Evolutionary conservation across 2,797 vertebrate genomes (phyloP), one percentile per base, ranked within the genome.

Genomic region (Sebastes steindachneri): DNA sequence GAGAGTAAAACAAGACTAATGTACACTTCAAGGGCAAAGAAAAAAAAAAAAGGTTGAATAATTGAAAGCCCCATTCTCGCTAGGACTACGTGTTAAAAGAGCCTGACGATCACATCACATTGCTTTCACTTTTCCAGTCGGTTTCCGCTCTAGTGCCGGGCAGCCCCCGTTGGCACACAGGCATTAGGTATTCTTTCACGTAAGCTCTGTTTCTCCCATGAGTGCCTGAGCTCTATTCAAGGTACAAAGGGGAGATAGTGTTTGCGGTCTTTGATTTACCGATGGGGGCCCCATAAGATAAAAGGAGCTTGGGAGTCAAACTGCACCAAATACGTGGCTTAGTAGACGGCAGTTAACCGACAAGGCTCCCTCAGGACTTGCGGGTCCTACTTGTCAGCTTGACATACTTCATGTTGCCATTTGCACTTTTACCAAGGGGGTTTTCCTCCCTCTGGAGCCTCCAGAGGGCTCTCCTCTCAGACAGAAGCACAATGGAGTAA

Each of bases 201-300:
- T 91, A 86, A 87, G 83, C 82, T 65, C 80, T 57, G 72, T 82
- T 83, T 84, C 89, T 85, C 89, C 87, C 90, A 85, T 51, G 84
- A 91, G 92, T 84, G 86, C 76, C 78, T 68, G 72, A 83, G 87
- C 77, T 90, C 86, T 77, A 72, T 90, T 93, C 86, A 83, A 86
- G 89, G 86, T 91, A 93, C 89, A 93, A 93, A 92, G 89, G 77
- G 84, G 80, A 94, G 91, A 92, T 86, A 75, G 89, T 93, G 85
- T 94, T 93, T 93, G 87, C 81, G 76, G 83, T 78, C 91, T 93
- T 93, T 95, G 90, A 94, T 94, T 94, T 88, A 91, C 86, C 59
- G 66, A 90, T 86, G 86, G 58, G 86, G 85, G 73, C 73, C 75
- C 78, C 72, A 86, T 86, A 92, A 93, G 93, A 93, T 89, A 89